phyloP scores from a whole-genome alignment of 2,113 vertebrate genomes.

The Tricholaema leucomelas region DNA sequence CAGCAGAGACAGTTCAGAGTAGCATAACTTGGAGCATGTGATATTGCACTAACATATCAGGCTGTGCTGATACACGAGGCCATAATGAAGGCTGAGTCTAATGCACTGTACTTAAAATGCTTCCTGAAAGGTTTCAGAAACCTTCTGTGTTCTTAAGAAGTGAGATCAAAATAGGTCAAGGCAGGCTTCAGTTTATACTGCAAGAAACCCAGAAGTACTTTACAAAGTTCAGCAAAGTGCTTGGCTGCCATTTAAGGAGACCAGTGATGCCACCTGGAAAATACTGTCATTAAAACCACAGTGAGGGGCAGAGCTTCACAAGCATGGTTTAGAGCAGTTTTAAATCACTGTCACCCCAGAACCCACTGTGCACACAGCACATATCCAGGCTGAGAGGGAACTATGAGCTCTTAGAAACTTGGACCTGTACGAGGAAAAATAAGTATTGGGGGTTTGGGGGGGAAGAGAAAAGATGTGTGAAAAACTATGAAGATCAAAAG shows the following conservation, averaged over 20 bases:
- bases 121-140: conserved; percentile 5
- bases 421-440: background rate
- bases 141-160: background rate
- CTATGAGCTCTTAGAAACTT: background rate
- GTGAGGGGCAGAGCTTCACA: background rate
- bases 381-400: background rate
- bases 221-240: background rate
- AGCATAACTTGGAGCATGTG: background rate
- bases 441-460: background rate
- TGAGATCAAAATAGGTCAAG: background rate
- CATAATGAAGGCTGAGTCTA: background rate
- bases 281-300: background rate
- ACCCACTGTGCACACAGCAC: background rate
- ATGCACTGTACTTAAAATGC: background rate
- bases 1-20: background rate
- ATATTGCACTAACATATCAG: background rate
- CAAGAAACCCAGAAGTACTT: background rate
- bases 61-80: background rate
- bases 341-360: background rate
- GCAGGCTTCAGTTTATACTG: background rate
- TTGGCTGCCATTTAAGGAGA: background rate
- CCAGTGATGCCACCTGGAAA: background rate
- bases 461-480: background rate
- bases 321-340: background rate
- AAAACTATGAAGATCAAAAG: background rate